These are phyloP conservation scores for Elephas maximus DNA, from an alignment of 2,113 vertebrate species.

Conservation along the genomic window DNA sequence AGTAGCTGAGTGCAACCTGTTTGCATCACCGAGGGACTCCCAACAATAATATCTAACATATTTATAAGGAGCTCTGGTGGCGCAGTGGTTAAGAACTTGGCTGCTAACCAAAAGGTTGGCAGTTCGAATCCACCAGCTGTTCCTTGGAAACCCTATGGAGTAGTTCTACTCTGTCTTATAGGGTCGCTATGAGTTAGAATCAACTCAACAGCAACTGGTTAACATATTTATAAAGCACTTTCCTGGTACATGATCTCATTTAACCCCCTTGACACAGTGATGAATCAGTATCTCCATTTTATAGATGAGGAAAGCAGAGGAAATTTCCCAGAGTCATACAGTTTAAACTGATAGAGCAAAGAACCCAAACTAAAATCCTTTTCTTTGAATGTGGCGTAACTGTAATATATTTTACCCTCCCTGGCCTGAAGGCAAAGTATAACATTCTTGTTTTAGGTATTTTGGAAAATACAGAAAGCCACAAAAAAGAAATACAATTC, in stretches of 20 bases:
- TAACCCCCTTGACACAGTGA: neutral
- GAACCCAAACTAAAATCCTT: neutral
- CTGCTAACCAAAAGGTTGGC: no score
- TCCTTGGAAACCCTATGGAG: no score
- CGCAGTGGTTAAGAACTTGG: no score
- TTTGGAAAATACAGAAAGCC: slow-evolving; percentile 50
- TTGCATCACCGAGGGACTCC: neutral
- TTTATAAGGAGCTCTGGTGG: neutral
- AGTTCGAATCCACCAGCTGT: no score
- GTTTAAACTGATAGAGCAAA: neutral
- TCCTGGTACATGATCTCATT: neutral
- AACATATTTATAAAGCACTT: neutral
- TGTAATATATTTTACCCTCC: slow-evolving; percentile 1
- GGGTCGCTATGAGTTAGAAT: no score
- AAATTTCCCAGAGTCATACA: neutral
- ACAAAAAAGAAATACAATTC: neutral
- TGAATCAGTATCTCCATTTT: slow-evolving; percentile 37
- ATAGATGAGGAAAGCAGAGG: slow-evolving; percentile 13
- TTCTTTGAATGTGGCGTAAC: neutral
- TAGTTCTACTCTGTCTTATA: no score
- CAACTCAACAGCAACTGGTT: no score
- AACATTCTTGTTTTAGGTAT: neutral
- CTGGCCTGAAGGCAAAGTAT: slow-evolving; percentile 38
- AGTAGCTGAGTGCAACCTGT: neutral
- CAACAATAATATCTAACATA: neutral